Evolutionary conservation across 2,888 invertebrate species (phyloP), one percentile per base, ranked within the genome.

Genomic region (Oxyscelio sp.): DNA sequence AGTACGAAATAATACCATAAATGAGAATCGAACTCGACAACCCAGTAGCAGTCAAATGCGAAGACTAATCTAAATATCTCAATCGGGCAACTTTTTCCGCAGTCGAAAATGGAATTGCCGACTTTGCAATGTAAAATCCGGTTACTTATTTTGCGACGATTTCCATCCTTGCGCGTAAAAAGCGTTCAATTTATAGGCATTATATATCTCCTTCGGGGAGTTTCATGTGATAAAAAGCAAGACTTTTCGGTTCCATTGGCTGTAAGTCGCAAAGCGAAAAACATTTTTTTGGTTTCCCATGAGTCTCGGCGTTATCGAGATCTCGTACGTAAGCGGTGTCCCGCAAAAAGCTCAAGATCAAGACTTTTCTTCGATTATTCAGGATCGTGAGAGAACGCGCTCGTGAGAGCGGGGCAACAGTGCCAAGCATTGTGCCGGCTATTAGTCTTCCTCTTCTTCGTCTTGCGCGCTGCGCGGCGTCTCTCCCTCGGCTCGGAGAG

Each of bases 391-490:
- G 86, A 86, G 79, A 81, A 73, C 71, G 70, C 81, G 58, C 61
- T 73, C 74, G 79, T 83, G 83, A 80, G 77, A 77, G 58, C 65
- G 65, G 71, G 65, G 68, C 78, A 82, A 91, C 90, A 91, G 87
- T 90, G 88, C 82, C 79, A 65, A 73, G 87, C 87, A 88, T 90
- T 90, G 90, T 91, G 74, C 63, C 77, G 50, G 75, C 83, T 71
- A 84, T 85, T 87, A 63, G 87, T 80, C 78, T 84, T 81, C 58
- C 70, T 83, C 79, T 70, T 83, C 85, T 83, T 83, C 85, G 58
- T 85, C 77, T 73, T 59, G 21, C 63, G n/a, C n/a, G n/a, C n/a
- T n/a, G 34, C 85, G 68, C 66, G 59, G 52, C 70, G 74, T 68
- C 78, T 70, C 65, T 54, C 61, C 58, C 73, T 58, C 56, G 4